Base-by-base conservation (phyloP, 2,797 vertebrate species). In the Gallinago solitaria region DNA sequence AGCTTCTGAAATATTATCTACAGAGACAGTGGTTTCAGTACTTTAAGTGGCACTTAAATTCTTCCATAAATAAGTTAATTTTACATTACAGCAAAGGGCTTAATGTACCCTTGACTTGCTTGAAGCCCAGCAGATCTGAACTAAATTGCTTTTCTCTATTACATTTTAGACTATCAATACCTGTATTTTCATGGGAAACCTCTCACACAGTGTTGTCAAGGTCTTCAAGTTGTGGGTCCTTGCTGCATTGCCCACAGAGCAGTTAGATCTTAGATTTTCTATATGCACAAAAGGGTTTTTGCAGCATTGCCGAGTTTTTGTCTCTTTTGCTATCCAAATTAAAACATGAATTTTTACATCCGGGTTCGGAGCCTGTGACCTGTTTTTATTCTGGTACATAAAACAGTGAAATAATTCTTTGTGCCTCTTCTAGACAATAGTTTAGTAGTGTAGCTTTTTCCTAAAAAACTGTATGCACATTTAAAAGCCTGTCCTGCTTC, bases 61-160 rank as follows among this genome's bases (percentile, higher is more conserved):
- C 87, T 92, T 89, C 96, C 91, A 54, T 97, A 96, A 97, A 94
- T 91, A 91, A 94, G 87, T 97, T 97, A 96, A 96, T 97, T 94
- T 95, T 86, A 81, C 89, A 93, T 97, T 96, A 95, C 71, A 86
- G 81, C 23, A 1, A 68, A 93, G 69, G 70, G 60, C 90, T 96
- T 92, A 96, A 95, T 96, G 94, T 94, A 86, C 89, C 94, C 83
- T 93, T n/a, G 35, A 77, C 78, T 94, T 90, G 75, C 88, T 95
- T 96, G 90, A 92, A 96, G 91, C 85, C 79, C 47, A 35, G 87
- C 84, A 92, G 79, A 71, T 96, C 93, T 82, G 81, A 89, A 82
- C 47, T 18, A 80, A 89, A 76, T 92, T 61, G 84, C 7, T 94
- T 90, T 95, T 76, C 90, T 96, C 94, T 94, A 93, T 97, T 97